These are phyloP conservation scores for Hypselothyrea guttata DNA, from an alignment of 2,888 invertebrate species.

Conservation along the genomic window DNA sequence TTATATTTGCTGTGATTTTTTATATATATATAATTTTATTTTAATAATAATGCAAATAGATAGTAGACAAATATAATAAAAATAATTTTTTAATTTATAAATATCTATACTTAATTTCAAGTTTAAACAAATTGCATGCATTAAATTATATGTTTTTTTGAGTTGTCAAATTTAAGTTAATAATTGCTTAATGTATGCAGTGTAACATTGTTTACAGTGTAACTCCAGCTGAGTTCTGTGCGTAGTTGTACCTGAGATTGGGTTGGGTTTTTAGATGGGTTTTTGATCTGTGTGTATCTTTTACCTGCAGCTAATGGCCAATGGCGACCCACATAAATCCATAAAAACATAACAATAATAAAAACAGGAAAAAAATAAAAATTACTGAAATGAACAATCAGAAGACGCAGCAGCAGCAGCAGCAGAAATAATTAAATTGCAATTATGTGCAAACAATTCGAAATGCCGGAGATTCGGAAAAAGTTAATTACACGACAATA, in stretches of 20 bases:
- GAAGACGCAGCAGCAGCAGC: slow-evolving; percentile 2
- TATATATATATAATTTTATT: too few relatives aligned
- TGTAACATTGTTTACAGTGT: neutral
- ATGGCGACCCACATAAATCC: slow-evolving; percentile 63
- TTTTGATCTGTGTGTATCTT: neutral
- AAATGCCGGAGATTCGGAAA: slow-evolving; percentile 76
- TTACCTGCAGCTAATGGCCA: slow-evolving; percentile 54
- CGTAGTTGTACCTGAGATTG: neutral
- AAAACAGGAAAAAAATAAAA: slow-evolving; percentile 25
- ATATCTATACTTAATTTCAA: too few relatives aligned
- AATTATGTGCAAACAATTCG: slow-evolving; percentile 75
- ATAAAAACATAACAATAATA: slow-evolving; percentile 49
- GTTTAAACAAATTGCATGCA: too few relatives aligned
- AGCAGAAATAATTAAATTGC: slow-evolving; percentile 72
- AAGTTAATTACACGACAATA: slow-evolving; percentile 76
- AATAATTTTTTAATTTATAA: too few relatives aligned
- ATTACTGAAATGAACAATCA: slow-evolving; percentile 2
- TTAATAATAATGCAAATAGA: too few relatives aligned
- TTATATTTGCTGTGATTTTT: too few relatives aligned
- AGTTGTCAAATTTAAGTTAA: too few relatives aligned
- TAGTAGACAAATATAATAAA: too few relatives aligned
- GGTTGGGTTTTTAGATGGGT: slow-evolving; percentile 1
- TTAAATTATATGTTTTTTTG: slow-evolving; percentile 7
- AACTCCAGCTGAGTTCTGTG: neutral
- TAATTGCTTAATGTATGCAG: neutral